Base-by-base conservation (phyloP, 1,140 invertebrate species). In the Cotesia vestalis region DNA sequence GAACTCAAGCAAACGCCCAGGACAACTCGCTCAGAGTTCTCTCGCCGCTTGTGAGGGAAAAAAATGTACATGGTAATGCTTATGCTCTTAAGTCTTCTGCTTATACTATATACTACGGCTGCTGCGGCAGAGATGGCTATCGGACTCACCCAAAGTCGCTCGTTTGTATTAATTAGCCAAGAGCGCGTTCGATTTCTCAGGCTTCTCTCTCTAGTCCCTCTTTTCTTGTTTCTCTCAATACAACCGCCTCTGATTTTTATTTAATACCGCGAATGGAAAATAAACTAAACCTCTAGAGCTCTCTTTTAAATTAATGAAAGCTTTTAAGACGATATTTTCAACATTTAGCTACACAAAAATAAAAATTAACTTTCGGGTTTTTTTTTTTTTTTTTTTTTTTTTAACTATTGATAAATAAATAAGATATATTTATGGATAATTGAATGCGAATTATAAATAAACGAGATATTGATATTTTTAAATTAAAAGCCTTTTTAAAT, bases 81-180 rank as follows among this genome's bases (percentile, higher is more conserved):
- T 46, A 46, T 46, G 11, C 40, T 27, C 27, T 46, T 40, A 40
- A 40, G 5, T 40, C 38, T 40, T 8, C 38, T 40, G 27, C 27
- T 40, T 40, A 40, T 40, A 40, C 38, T 40, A 5, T 40, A 27
- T 40, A 9, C 38, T 40, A 40, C 38, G 4, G 38, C 38, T 40
- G 38, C 38, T 40, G 5, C 70, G 63, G 60, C 40, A 53, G 66
- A 72, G 76, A 79, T 79, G 70, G 60, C 55, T 79, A 77, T 79
- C 75, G 62, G 34, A 38, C 46, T 66, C 11, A 64, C 63, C 70
- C 20, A 71, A 76, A 74, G 74, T 60, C 70, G 72, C 64, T 78
- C 75, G 72, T 79, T 79, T 77, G 75, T 79, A 79, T 79, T 79
- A 79, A 80, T 80, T 80, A 80, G 72, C 72, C 72, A 70, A 70